phyloP scores from a whole-genome alignment of 2,113 vertebrate species.

The Callorhinus ursinus region DNA sequence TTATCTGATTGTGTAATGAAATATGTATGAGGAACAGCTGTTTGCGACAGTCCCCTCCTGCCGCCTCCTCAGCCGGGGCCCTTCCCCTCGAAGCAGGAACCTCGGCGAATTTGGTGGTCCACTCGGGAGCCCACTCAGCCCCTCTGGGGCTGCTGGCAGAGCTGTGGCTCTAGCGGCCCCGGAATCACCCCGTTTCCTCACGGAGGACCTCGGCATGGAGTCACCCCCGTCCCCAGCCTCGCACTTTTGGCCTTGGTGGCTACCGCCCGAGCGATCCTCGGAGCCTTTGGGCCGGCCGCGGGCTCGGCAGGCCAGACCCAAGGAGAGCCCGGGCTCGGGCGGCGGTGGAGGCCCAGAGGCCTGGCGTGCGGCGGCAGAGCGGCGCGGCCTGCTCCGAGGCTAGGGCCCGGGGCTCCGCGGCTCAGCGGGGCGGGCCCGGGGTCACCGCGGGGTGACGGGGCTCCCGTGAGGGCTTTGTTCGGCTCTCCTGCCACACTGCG shows the following conservation, averaged over 20 bases:
- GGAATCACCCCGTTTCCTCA: not conserved
- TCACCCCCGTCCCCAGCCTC: not conserved
- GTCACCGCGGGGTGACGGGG: conserved; percentile 93
- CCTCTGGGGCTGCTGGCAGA: not conserved
- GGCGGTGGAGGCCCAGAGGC: conserved; percentile 66
- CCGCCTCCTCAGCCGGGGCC: conserved; percentile 82
- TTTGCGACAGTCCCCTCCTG: conserved; percentile 86
- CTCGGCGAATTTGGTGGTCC: conserved; percentile 65
- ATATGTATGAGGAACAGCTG: conserved; percentile 98
- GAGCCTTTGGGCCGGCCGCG: not conserved
- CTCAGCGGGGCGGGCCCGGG: conserved; percentile 88
- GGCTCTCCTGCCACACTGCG: conserved; percentile 85
- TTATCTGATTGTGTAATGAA: conserved; percentile 95
- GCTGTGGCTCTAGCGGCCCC: not conserved
- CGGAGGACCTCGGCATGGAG: not conserved
- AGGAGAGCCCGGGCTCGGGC: not conserved
- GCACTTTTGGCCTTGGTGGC: not conserved
- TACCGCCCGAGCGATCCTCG: not conserved
- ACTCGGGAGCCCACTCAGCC: conserved; percentile 8
- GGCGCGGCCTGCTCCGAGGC: not conserved
- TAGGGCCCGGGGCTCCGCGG: conserved; percentile 61
- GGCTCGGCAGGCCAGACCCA: not conserved
- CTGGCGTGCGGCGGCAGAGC: not conserved
- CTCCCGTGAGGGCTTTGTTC: conserved; percentile 91
- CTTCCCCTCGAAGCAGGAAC: conserved; percentile 73